A percentile compares a stretch with the other conserved stretches of the same genome.
Conservation (phyloP, 1,140 invertebrate species). For the Acyrthosiphon pisum region DNA sequence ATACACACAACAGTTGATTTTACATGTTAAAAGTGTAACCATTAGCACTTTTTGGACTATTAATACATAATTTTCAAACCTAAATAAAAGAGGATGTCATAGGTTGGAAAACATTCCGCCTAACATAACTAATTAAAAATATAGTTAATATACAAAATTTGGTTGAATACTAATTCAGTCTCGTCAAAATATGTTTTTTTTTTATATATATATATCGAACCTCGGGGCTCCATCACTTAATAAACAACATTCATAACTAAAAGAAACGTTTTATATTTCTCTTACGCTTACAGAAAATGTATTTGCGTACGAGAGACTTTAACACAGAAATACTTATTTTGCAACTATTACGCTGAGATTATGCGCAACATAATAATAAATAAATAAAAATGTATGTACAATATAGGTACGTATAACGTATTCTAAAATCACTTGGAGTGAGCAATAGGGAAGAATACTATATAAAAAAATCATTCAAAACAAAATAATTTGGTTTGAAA, state of each 20-base stretch:
- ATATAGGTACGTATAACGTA: neutral
- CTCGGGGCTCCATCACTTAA: slow-evolving; percentile 28
- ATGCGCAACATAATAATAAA: slow-evolving; percentile 22
- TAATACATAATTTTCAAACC: neutral
- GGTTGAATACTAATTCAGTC: slow-evolving; percentile 55
- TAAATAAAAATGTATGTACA: slow-evolving; percentile 40
- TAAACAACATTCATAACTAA: slow-evolving; percentile 53
- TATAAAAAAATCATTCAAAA: neutral
- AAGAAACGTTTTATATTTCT: slow-evolving; percentile 1
- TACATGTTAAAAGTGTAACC: neutral
- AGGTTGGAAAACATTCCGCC: neutral
- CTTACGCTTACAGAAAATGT: neutral
- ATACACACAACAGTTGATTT: neutral
- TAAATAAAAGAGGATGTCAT: neutral
- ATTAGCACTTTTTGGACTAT: neutral
- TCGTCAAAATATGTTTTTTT: slow-evolving; percentile 44
- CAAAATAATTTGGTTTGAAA: neutral
- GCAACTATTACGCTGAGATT: neutral
- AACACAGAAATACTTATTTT: slow-evolving; percentile 45
- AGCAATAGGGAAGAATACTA: neutral
- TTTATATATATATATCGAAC: slow-evolving; percentile 36
- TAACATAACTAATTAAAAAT: slow-evolving; percentile 45
- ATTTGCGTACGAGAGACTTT: neutral
- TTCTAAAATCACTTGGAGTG: slow-evolving; percentile 8
- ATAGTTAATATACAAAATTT: slow-evolving; percentile 43